Percentiles rank a stretch among this genome's conserved stretches.
These are phyloP conservation scores for Epizoanthus ramosus DNA, from an alignment of 92 coral and sea anemone species.

Conservation along the genomic window DNA sequence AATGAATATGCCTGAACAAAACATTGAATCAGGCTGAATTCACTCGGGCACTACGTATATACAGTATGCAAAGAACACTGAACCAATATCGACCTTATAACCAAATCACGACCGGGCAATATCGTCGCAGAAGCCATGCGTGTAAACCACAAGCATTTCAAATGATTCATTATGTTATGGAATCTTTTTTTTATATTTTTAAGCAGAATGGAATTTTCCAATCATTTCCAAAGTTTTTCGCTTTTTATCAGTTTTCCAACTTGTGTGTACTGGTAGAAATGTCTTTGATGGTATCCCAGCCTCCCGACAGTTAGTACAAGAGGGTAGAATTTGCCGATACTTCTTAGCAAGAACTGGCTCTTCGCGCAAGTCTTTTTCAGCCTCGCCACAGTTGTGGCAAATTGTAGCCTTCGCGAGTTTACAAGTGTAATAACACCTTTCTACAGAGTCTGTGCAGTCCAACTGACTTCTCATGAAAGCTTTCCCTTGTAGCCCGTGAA, in stretches of 20 bases:
- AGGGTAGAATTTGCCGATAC: constrained; percentile 35
- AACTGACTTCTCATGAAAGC: constrained; percentile 39
- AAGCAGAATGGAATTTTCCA: constrained; percentile 23
- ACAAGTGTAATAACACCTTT: constrained; percentile 29
- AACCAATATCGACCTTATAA: constrained; percentile 10
- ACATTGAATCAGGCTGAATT: background rate
- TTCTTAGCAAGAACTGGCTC: constrained; percentile 27
- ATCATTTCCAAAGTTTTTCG: constrained; percentile 14
- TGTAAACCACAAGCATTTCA: background rate
- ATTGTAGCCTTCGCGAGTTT: constrained; percentile 26
- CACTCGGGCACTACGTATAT: background rate
- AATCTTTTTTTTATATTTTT: background rate
- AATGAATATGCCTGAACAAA: too few relatives aligned
- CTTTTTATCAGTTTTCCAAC: constrained; percentile 25
- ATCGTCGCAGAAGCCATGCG: background rate
- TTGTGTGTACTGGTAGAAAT: constrained; percentile 23
- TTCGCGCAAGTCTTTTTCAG: constrained; percentile 15
- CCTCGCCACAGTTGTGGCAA: constrained; percentile 35
- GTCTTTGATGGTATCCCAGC: constrained; percentile 41
- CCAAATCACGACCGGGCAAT: background rate
- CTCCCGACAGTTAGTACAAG: constrained; percentile 26
- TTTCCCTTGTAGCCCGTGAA: constrained; percentile 28
- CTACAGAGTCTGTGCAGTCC: constrained; percentile 34
- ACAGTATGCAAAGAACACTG: too few relatives aligned
- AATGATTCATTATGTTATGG: background rate